Evolutionary conservation across 35 echinoderm and acorn worm species (phyloP).

Genomic region (Nesometra sesokonis): DNA sequence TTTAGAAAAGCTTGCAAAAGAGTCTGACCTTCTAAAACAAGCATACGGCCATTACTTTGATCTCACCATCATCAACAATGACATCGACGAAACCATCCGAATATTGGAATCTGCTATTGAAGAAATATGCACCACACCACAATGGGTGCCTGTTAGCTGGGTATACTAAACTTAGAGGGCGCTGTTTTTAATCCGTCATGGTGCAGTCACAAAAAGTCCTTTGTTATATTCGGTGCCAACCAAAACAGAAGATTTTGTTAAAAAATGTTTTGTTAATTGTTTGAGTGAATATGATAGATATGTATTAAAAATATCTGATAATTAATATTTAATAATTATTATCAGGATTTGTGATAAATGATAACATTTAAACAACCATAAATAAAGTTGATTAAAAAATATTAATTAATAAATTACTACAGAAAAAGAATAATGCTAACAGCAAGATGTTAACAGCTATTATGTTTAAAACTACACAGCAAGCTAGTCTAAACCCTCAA

Average conservation of each 20-base stretch:
- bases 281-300: no score
- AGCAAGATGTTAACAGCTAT: no score
- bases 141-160: slow-evolving; percentile 99
- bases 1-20: slow-evolving; percentile 86
- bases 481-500: no score
- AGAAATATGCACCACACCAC: slow-evolving; percentile 97
- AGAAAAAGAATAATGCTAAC: no score
- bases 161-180: slow-evolving; percentile 55
- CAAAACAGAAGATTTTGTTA: background rate
- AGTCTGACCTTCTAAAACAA: slow-evolving; percentile 88
- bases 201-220: background rate
- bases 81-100: slow-evolving; percentile 98
- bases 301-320: no score
- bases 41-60: slow-evolving; percentile 99
- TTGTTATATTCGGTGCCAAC: background rate
- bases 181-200: background rate
- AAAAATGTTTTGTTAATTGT: background rate
- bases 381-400: no score
- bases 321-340: no score
- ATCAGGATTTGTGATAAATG: no score
- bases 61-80: slow-evolving; percentile 97
- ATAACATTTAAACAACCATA: no score
- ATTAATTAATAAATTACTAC: no score
- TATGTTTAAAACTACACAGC: no score
- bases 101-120: slow-evolving; percentile 98